Evolutionary conservation across 2,888 invertebrate genomes (phyloP).

Genomic region (Lacanobia wlatinum): DNA sequence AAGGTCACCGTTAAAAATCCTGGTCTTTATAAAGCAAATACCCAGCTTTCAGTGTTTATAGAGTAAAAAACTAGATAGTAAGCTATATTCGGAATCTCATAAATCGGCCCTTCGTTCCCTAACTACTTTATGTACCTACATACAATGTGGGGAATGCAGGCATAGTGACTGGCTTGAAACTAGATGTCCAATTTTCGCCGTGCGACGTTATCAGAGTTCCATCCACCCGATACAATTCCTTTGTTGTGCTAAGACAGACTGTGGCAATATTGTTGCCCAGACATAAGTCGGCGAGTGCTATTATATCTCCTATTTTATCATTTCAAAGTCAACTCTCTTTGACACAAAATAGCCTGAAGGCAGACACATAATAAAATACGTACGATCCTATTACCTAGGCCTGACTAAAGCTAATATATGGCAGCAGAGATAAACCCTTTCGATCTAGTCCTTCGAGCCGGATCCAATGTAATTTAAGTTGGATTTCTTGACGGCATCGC

Average conservation of each 20-base stretch:
- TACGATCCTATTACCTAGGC: constrained; percentile 55
- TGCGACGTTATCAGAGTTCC: constrained; percentile 21
- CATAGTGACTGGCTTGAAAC: constrained; percentile 32
- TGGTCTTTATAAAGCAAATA: not conserved
- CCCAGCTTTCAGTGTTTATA: too few species aligned
- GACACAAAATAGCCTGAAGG: constrained; percentile 37
- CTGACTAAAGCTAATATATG: constrained; percentile 64
- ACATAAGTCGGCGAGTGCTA: constrained; percentile 2
- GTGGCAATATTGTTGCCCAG: constrained; percentile 30
- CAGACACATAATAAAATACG: constrained; percentile 49
- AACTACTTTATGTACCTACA: constrained; percentile 1
- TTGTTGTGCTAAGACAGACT: constrained; percentile 40
- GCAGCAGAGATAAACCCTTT: constrained; percentile 60
- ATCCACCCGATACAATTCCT: constrained; percentile 37
- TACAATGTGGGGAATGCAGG: constrained; percentile 10
- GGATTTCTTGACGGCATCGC: constrained; percentile 50
- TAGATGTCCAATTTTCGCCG: constrained; percentile 38
- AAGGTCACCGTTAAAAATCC: not conserved
- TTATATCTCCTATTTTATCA: constrained; percentile 10
- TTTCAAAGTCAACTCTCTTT: constrained; percentile 20
- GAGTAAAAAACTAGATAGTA: not conserved
- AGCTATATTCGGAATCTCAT: not conserved
- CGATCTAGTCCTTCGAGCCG: constrained; percentile 59
- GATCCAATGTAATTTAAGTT: constrained; percentile 64
- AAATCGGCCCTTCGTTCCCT: constrained; percentile 4